phyloP scores from a whole-genome alignment of 2,113 vertebrate genomes.

The Prionailurus bengalensis region DNA sequence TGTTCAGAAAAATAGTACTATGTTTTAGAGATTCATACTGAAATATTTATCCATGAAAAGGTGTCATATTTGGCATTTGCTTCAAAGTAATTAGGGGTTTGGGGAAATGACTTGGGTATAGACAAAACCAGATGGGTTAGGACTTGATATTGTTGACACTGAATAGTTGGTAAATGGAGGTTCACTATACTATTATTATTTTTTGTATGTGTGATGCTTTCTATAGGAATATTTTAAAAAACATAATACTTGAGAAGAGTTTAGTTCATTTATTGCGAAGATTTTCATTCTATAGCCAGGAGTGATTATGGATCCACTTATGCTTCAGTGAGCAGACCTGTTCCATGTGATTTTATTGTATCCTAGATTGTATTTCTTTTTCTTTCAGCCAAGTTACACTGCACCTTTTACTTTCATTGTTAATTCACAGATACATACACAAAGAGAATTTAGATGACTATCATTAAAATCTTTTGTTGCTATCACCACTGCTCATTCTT shows the following conservation, averaged over 20 bases:
- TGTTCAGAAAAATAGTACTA: not conserved
- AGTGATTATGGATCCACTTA: slow-evolving; percentile 23
- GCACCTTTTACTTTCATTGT: slow-evolving; percentile 37
- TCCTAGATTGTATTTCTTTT: not conserved
- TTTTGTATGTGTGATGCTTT: slow-evolving; percentile 21
- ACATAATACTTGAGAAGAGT: not conserved
- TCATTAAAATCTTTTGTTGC: not conserved
- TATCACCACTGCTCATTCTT: not conserved
- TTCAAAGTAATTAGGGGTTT: not conserved
- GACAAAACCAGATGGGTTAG: not conserved
- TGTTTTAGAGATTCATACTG: not conserved
- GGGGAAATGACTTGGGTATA: not conserved
- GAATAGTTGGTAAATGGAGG: not conserved
- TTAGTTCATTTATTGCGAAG: not conserved
- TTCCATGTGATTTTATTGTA: not conserved
- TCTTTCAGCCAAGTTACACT: not conserved
- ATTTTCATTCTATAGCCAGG: slow-evolving; percentile 44
- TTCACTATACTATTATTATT: not conserved
- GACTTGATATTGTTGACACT: not conserved
- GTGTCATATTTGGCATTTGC: not conserved
- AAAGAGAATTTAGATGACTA: slow-evolving; percentile 38
- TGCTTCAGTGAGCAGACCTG: slow-evolving; percentile 47
- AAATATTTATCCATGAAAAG: not conserved
- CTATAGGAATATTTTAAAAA: not conserved
- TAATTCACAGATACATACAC: slow-evolving; percentile 28